Conservation (phyloP, 2,113 vertebrate genomes). For the Lophochroa leadbeateri region DNA sequence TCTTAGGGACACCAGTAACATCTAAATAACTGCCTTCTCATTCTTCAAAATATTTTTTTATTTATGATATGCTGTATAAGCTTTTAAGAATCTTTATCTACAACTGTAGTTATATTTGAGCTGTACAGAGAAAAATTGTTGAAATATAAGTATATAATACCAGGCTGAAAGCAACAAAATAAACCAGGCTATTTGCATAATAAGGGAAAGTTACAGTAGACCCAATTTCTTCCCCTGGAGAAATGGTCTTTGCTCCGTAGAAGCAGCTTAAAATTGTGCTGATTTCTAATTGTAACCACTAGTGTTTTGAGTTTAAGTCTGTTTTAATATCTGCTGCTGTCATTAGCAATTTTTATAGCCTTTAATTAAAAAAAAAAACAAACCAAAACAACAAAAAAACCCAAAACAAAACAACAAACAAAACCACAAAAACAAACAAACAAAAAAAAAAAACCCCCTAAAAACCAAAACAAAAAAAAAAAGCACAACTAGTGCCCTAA, state of each 20-base stretch:
- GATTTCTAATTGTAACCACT: not conserved
- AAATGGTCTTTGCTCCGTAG: not conserved
- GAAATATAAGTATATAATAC: not conserved
- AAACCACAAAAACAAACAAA: not conserved
- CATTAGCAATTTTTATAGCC: not conserved
- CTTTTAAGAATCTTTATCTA: not conserved
- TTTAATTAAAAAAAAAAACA: not conserved
- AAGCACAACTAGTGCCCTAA: not conserved
- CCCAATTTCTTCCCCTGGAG: not conserved
- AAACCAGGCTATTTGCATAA: not conserved
- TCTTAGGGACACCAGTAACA: not conserved
- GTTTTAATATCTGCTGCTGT: not conserved
- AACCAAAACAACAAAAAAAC: not conserved
- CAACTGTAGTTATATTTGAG: not conserved
- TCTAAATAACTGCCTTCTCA: not conserved
- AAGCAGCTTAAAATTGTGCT: not conserved
- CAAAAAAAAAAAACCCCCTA: no score
- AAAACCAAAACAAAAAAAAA: rapidly evolving
- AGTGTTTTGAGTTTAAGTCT: not conserved
- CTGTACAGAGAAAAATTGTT: not conserved
- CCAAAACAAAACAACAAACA: not conserved
- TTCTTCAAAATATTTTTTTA: not conserved
- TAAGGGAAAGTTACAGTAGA: not conserved
- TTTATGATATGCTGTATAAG: not conserved
- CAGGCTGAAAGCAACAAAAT: not conserved